These are phyloP conservation scores for Centroberyx gerrardi DNA, from an alignment of 2,797 vertebrate species.

Conservation along the genomic window DNA sequence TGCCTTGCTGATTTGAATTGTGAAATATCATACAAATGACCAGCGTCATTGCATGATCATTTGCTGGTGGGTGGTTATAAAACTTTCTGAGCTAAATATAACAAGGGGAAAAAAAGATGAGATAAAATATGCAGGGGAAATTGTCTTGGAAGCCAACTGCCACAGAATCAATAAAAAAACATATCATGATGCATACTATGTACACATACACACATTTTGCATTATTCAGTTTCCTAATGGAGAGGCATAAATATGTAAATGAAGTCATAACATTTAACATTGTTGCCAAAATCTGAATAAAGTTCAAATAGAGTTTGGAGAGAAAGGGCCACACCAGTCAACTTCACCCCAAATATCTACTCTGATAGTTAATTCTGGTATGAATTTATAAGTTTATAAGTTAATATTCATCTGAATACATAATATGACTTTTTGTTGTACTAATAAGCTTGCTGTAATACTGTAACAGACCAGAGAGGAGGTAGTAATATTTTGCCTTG, in stretches of 20 bases:
- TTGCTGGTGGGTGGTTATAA: conserved; percentile 58
- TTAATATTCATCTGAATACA: conserved; percentile 15
- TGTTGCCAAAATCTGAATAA: conserved; percentile 54
- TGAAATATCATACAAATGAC: conserved; percentile 76
- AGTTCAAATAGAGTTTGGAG: conserved; percentile 51
- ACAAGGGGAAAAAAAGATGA: conserved; percentile 48
- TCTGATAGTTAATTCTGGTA: conserved; percentile 25
- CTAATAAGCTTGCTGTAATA: too few species aligned
- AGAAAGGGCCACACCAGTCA: conserved; percentile 51
- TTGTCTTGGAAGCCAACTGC: conserved; percentile 50
- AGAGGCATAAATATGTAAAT: conserved; percentile 67
- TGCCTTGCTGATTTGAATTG: conserved; percentile 63
- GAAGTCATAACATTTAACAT: conserved; percentile 56
- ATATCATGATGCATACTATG: conserved; percentile 46
- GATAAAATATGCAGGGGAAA: conserved; percentile 66
- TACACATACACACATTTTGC: conserved; percentile 41
- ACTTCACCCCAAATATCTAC: conserved; percentile 38
- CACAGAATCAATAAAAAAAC: conserved; percentile 24
- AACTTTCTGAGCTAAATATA: conserved; percentile 60
- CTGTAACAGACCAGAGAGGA: background rate
- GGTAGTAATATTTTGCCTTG: too few species aligned
- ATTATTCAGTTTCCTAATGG: conserved; percentile 53
- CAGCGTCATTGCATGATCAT: conserved; percentile 40
- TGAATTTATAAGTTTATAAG: too few species aligned
- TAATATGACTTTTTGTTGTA: too few species aligned